phyloP scores from a whole-genome alignment of 2,888 invertebrate species.

The Heliconius ismenius region DNA sequence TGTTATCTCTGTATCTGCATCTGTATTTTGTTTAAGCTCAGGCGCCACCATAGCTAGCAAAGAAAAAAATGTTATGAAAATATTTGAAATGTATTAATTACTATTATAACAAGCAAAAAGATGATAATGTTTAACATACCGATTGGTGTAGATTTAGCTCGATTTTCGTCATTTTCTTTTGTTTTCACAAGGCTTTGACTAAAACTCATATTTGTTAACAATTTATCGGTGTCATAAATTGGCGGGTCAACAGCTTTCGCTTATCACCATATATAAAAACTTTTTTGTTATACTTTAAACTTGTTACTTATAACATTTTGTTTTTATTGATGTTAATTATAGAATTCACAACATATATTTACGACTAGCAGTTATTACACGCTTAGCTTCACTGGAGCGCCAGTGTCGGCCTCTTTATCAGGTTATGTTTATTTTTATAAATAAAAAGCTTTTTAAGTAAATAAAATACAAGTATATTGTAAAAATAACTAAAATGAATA shows the following conservation, averaged over 20 bases:
- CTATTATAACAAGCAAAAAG: background rate
- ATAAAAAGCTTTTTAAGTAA: constrained; percentile 7
- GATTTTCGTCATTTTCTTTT: constrained; percentile 69
- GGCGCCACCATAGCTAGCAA: constrained; percentile 76
- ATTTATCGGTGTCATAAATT: constrained; percentile 41
- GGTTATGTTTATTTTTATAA: constrained; percentile 25
- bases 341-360: constrained; percentile 18
- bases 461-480: background rate
- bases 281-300: constrained; percentile 6
- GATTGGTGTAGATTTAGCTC: constrained; percentile 70
- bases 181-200: constrained; percentile 61
- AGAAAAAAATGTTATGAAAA: constrained; percentile 10
- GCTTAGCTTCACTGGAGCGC: constrained; percentile 28
- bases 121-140: constrained; percentile 53
- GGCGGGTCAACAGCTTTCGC: constrained; percentile 31
- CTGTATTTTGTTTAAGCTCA: constrained; percentile 69
- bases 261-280: background rate
- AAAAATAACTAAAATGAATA: constrained; percentile 14
- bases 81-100: background rate
- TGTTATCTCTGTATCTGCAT: constrained; percentile 66
- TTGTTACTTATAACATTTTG: constrained; percentile 13
- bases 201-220: constrained; percentile 58
- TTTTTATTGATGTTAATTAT: background rate
- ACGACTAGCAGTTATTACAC: constrained; percentile 16
- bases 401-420: constrained; percentile 31